Evolutionary conservation across 2,797 vertebrate genomes (phyloP).

Genomic region (Luscinia megarhynchos): DNA sequence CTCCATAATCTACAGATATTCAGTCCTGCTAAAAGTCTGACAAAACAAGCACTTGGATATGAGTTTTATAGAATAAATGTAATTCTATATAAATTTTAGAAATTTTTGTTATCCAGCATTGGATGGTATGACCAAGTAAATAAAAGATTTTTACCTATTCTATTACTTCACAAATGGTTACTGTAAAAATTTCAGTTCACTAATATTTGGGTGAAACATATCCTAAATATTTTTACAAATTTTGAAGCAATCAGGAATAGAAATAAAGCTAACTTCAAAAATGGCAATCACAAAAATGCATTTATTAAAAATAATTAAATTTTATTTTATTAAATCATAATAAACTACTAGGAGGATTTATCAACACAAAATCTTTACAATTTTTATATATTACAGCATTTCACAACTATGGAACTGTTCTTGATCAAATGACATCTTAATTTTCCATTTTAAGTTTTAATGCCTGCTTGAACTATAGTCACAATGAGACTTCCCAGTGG

Average conservation of each 20-base stretch:
- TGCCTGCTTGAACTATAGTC: neutral
- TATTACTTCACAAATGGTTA: neutral
- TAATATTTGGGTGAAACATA: neutral
- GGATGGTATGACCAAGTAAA: neutral
- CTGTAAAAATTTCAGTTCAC: neutral
- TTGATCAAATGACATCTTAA: neutral
- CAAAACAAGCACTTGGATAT: neutral
- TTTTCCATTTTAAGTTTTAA: neutral
- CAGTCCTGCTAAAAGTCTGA: neutral
- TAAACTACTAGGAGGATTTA: slow-evolving; percentile 24
- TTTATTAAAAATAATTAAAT: neutral
- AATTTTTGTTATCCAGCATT: neutral
- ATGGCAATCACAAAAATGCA: neutral
- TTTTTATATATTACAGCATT: slow-evolving; percentile 52
- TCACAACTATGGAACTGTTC: slow-evolving; percentile 27
- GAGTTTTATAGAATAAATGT: neutral
- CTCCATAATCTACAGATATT: neutral
- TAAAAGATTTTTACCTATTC: neutral
- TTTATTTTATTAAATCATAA: neutral
- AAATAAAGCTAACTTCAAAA: neutral
- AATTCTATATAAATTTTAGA: neutral
- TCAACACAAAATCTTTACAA: slow-evolving; percentile 5
- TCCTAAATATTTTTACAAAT: neutral
- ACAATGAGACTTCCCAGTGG: neutral
- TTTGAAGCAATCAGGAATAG: neutral